Conservation (phyloP, 2,113 vertebrate genomes). For the Pelmatolapia mariae region DNA sequence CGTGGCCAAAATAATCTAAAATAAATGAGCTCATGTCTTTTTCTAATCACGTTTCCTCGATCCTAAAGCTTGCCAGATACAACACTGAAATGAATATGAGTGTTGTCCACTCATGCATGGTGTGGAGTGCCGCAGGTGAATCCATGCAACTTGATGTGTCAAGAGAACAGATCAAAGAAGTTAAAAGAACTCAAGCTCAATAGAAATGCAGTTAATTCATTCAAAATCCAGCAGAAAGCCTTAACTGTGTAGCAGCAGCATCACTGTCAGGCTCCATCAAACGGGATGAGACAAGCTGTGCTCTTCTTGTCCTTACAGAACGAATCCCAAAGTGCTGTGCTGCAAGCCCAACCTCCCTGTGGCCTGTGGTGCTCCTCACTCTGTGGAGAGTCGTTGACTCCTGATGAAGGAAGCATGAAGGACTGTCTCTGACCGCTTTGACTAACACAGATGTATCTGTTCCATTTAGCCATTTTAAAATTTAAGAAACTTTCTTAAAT, state of each 20-base stretch:
- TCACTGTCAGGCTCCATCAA: not conserved
- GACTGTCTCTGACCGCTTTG: no score
- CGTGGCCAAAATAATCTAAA: not conserved
- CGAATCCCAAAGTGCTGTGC: not conserved
- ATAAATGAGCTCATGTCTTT: not conserved
- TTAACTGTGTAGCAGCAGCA: not conserved
- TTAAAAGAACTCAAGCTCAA: not conserved
- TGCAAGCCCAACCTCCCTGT: not conserved
- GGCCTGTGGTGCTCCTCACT: not conserved
- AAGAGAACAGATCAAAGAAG: not conserved
- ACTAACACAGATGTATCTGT: not conserved
- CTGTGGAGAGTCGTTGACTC: conserved; percentile 7
- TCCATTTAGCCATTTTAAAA: not conserved
- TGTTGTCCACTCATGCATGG: not conserved
- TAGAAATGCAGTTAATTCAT: not conserved
- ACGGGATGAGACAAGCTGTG: not conserved
- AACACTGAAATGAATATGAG: not conserved
- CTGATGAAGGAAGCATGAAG: not conserved
- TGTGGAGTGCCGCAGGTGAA: not conserved
- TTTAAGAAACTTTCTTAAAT: not conserved
- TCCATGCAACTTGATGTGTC: not conserved
- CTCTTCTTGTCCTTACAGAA: not conserved
- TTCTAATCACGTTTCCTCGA: not conserved
- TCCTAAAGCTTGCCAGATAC: not conserved
- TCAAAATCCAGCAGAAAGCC: accelerated